Evolutionary conservation across 2,888 invertebrate species (phyloP), one percentile per base, ranked within the genome.

Genomic region (Agriopis leucophaearia): DNA sequence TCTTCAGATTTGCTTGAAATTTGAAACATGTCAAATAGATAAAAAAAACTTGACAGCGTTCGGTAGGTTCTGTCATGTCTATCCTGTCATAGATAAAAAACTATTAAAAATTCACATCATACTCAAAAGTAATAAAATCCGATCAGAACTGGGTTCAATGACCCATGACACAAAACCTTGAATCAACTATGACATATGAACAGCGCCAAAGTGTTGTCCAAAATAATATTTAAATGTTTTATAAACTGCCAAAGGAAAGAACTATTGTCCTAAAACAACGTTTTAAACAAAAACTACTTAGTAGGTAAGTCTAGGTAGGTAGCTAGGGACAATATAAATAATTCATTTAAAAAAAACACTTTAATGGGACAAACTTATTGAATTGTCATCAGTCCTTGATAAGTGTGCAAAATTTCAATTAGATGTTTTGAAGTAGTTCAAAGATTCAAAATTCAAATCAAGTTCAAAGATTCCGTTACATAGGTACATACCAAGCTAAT

Each of bases 131-230:
- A 35, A 51, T 44, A n/a, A 18, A 44, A 12, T 45, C 1, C 15
- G 47, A 16, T 35, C 35, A 27, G 9, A 1, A 0, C 7, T 10
- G 9, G 40, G 50, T 50, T 40, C 40, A 59, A 50, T 59, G 59
- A 50, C 40, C n/a, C 40, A 27, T 50, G 40, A 36, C 16, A 18
- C 8, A 13, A 13, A 47, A 50, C 59, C 59, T 59, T 59, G 48
- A 59, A 40, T 42, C 18, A 27, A n/a, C 38, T 8, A 40, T 13
- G 5, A 10, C 15, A 27, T 56, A 35, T 12, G 9, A 16, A 56
- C 27, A 56, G 27, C 42, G 42, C 40, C 38, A 54, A 8, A 36
- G 8, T 7, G 38, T 38, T 8, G 8, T n/a, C 13, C 13, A 44
- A 44, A 7, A 13, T n/a, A 44, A 47, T 58, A 65, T 27, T 27